Conservation (phyloP, 1,140 invertebrate genomes). For the Periplaneta americana region DNA sequence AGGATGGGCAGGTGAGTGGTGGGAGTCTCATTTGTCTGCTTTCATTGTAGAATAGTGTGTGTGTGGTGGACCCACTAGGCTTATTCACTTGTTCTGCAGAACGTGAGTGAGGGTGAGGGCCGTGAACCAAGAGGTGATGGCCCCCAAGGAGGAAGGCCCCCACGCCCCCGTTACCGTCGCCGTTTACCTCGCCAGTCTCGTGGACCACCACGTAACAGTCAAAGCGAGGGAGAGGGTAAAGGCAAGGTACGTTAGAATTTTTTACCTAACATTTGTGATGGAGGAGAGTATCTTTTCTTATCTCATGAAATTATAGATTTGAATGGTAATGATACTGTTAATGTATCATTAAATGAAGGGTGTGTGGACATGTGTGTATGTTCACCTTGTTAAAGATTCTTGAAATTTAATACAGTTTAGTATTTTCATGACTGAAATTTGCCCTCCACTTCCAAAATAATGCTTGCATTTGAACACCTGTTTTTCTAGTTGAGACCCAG, state of each 20-base stretch:
- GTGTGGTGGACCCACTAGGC: background rate
- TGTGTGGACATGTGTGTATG: too few species aligned
- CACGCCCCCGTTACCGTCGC: constrained; percentile 10
- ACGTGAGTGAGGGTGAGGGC: constrained; percentile 13
- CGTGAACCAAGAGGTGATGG: constrained; percentile 7
- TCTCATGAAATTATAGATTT: too few species aligned
- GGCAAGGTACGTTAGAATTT: constrained; percentile 9
- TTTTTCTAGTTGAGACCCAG: too few species aligned
- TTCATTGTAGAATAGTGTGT: background rate
- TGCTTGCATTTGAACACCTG: too few species aligned
- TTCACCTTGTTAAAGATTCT: too few species aligned
- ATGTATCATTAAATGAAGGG: too few species aligned
- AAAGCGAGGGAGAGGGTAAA: constrained; percentile 21
- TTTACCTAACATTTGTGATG: too few species aligned
- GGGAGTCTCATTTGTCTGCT: background rate
- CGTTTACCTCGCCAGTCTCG: constrained; percentile 14
- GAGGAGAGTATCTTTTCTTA: too few species aligned
- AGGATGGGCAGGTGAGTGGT: constrained; percentile 30
- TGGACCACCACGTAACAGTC: constrained; percentile 21
- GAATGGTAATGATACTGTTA: too few species aligned
- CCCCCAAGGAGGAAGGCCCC: constrained; percentile 4
- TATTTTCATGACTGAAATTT: too few species aligned
- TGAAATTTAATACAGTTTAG: too few species aligned
- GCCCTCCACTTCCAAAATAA: too few species aligned
- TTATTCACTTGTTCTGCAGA: constrained; percentile 1